Percentiles rank a stretch among this genome's conserved stretches.
These are phyloP conservation scores for Hirtodrosophila cameraria DNA, from an alignment of 2,888 invertebrate genomes.

Conservation along the genomic window DNA sequence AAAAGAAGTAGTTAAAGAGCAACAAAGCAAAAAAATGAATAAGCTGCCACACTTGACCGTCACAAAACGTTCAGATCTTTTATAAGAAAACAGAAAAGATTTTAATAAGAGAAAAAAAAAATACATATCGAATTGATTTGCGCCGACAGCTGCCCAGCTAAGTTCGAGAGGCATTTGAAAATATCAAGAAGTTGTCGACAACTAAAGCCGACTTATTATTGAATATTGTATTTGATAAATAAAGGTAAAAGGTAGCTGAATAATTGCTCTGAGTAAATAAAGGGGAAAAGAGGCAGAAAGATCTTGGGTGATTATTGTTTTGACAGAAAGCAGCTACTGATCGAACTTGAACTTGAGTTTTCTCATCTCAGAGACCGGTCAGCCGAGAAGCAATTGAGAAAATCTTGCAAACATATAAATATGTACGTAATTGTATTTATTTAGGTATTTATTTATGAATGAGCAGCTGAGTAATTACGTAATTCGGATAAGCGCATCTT, in stretches of 20 bases:
- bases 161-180: slow-evolving; percentile 52
- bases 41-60: slow-evolving; percentile 16
- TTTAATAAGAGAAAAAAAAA: slow-evolving; percentile 1
- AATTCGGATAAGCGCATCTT: slow-evolving; percentile 50
- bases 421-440: background rate
- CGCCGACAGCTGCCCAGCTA: slow-evolving; percentile 20
- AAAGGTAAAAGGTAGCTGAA: slow-evolving; percentile 11
- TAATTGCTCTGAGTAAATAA: background rate
- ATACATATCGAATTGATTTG: slow-evolving; percentile 9
- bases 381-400: slow-evolving; percentile 14
- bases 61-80: background rate
- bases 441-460: slow-evolving; percentile 44
- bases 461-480: slow-evolving; percentile 47
- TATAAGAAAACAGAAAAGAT: slow-evolving; percentile 13
- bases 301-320: slow-evolving; percentile 31
- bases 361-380: background rate
- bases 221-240: slow-evolving; percentile 16
- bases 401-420: slow-evolving; percentile 1
- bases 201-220: slow-evolving; percentile 23
- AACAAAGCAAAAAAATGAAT: slow-evolving; percentile 10
- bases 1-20: slow-evolving; percentile 5
- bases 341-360: slow-evolving; percentile 43
- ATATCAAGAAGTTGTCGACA: slow-evolving; percentile 63
- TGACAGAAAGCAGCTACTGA: slow-evolving; percentile 57
- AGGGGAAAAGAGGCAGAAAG: background rate